phyloP scores from a whole-genome alignment of 2,888 invertebrate genomes.

The Choristoneura rosaceana region DNA sequence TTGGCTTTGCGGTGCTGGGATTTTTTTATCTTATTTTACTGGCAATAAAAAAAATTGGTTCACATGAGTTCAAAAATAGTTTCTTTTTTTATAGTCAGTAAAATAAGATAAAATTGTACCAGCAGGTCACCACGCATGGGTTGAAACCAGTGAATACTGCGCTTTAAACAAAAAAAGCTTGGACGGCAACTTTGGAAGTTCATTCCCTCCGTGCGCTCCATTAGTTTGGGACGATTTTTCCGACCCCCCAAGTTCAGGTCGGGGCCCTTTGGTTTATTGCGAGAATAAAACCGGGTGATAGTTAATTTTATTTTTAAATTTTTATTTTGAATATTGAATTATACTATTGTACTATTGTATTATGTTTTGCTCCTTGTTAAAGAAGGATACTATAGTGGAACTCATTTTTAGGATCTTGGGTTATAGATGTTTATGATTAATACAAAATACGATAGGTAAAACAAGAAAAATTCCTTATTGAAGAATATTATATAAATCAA shows the following conservation, averaged over 20 bases:
- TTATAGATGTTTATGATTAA: no score
- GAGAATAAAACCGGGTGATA: conserved; percentile 69
- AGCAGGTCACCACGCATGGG: background rate
- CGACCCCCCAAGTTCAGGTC: conserved; percentile 64
- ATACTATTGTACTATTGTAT: no score
- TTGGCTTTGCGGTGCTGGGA: no score
- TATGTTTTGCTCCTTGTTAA: no score
- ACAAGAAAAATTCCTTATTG: no score
- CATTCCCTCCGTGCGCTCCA: conserved; percentile 70
- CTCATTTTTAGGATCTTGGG: no score
- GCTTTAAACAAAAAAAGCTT: conserved; percentile 46
- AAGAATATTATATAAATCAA: no score
- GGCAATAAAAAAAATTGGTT: no score
- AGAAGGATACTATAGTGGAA: no score
- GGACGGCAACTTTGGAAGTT: conserved; percentile 70
- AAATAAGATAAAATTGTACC: background rate
- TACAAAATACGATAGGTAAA: no score
- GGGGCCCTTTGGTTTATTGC: conserved; percentile 55
- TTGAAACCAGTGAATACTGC: conserved; percentile 22
- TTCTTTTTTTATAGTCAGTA: background rate
- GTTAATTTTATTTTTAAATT: background rate
- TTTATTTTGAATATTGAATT: background rate
- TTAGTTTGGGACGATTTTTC: conserved; percentile 73
- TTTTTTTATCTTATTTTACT: no score
- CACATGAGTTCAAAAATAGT: no score